Evolutionary conservation across 2,113 vertebrate genomes (phyloP).

Genomic region (Mola mola): DNA sequence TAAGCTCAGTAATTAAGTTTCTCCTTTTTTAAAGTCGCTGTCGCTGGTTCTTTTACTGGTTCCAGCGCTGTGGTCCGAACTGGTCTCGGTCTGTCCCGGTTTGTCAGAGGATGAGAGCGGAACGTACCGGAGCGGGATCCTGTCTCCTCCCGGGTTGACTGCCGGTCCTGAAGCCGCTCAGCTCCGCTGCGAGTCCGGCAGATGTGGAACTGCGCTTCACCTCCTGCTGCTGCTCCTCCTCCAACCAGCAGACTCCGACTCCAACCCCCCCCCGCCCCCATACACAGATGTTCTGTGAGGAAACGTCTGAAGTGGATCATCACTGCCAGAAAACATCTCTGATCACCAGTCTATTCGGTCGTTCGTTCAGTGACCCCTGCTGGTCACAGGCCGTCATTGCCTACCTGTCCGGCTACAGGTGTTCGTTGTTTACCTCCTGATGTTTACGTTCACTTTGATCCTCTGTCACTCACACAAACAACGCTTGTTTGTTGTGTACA

Average conservation of each 20-base stretch:
- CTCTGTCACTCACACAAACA: no score
- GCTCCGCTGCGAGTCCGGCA: neutral
- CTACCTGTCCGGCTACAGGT: constrained; percentile 24
- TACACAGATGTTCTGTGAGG: no score
- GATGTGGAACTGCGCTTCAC: neutral
- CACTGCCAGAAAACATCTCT: neutral
- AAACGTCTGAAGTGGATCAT: neutral
- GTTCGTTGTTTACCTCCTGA: constrained; percentile 11
- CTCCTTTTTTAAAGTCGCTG: neutral
- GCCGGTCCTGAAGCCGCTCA: neutral
- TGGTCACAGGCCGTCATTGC: neutral
- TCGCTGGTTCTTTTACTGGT: neutral
- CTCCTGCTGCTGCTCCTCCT: constrained; percentile 20
- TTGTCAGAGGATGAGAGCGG: neutral
- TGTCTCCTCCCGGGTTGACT: constrained; percentile 3
- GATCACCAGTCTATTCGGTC: neutral
- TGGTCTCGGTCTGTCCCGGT: neutral
- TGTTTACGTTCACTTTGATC: constrained; percentile 30
- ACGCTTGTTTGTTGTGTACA: no score
- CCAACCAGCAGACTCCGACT: constrained; percentile 15
- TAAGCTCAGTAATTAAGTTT: no score
- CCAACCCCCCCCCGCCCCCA: no score
- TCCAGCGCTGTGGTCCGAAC: neutral
- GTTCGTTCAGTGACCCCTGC: neutral
- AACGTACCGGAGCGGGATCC: constrained; percentile 25